Evolutionary conservation across 2,113 vertebrate genomes (phyloP).

Genomic region (Dipodomys merriami): DNA sequence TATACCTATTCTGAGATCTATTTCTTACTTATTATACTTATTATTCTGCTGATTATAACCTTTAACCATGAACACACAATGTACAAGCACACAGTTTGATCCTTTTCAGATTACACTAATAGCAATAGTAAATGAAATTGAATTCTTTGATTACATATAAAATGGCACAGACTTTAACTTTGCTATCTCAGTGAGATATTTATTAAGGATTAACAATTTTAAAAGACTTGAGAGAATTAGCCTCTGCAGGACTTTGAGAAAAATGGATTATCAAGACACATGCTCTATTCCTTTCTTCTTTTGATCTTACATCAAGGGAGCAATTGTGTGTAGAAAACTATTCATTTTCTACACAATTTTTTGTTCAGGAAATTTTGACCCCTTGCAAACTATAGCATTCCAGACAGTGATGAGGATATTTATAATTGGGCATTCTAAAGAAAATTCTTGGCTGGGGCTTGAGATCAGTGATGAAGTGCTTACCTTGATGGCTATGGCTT

Average conservation of each 20-base stretch:
- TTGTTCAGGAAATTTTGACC: neutral
- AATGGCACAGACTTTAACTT: conserved; percentile 20
- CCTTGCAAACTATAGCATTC: neutral
- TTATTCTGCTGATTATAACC: conserved; percentile 37
- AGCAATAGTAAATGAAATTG: conserved; percentile 51
- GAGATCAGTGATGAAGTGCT: neutral
- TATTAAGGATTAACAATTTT: conserved; percentile 53
- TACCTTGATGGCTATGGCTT: neutral
- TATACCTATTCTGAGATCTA: conserved; percentile 11
- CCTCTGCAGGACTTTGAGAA: neutral
- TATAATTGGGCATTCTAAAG: neutral
- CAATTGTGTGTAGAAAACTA: neutral
- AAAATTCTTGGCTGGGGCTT: neutral
- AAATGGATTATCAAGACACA: neutral
- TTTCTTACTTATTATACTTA: conserved; percentile 27
- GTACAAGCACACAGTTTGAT: conserved; percentile 22
- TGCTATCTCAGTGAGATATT: conserved; percentile 44
- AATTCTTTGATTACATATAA: conserved; percentile 51
- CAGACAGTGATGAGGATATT: neutral
- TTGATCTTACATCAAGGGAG: neutral
- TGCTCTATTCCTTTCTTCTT: neutral
- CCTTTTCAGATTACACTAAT: conserved; percentile 50
- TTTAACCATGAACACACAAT: conserved; percentile 41
- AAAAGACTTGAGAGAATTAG: neutral
- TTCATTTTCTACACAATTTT: neutral